A percentile compares a stretch with the other conserved stretches of the same genome.
Evolutionary conservation across 2,888 invertebrate genomes (phyloP).

Genomic region (Rhimphoctona megacephalus): DNA sequence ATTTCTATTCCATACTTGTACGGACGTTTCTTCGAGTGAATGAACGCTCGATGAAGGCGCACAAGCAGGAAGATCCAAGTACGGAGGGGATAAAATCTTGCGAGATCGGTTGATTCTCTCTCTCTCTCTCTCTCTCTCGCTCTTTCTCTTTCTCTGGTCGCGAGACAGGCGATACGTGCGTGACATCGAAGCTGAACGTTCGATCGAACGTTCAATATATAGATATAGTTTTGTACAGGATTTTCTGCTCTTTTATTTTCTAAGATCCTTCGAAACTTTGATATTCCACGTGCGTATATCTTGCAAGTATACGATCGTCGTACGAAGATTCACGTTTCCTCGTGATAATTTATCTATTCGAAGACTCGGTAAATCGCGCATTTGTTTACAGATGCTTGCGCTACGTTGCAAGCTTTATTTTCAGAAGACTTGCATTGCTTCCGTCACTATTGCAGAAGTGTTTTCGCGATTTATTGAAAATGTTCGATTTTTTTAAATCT

Average conservation of each 20-base stretch:
- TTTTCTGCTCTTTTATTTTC: neutral
- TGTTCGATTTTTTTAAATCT: neutral
- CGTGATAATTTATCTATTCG: conserved; percentile 59
- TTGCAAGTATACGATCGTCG: conserved; percentile 44
- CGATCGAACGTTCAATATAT: conserved; percentile 34
- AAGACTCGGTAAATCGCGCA: conserved; percentile 48
- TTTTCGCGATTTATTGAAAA: neutral
- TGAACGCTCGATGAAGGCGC: conserved; percentile 60
- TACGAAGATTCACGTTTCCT: conserved; percentile 56
- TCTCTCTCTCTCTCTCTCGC: neutral
- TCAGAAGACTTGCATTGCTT: conserved; percentile 1
- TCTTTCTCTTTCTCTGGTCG: conserved; percentile 7
- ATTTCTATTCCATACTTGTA: neutral
- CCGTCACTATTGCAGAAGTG: conserved; percentile 1
- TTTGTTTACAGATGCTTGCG: conserved; percentile 9
- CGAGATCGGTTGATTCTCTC: conserved; percentile 35
- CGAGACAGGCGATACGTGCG: conserved; percentile 56
- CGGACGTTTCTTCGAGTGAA: conserved; percentile 56
- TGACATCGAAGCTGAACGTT: conserved; percentile 56
- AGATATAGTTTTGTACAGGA: neutral
- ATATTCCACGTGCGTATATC: conserved; percentile 57
- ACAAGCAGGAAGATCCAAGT: conserved; percentile 56
- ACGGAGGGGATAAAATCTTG: conserved; percentile 57
- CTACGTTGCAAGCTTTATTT: conserved; percentile 1
- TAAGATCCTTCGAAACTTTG: conserved; percentile 40